Conservation (phyloP, 2,888 invertebrate genomes). For the Helleia helle region DNA sequence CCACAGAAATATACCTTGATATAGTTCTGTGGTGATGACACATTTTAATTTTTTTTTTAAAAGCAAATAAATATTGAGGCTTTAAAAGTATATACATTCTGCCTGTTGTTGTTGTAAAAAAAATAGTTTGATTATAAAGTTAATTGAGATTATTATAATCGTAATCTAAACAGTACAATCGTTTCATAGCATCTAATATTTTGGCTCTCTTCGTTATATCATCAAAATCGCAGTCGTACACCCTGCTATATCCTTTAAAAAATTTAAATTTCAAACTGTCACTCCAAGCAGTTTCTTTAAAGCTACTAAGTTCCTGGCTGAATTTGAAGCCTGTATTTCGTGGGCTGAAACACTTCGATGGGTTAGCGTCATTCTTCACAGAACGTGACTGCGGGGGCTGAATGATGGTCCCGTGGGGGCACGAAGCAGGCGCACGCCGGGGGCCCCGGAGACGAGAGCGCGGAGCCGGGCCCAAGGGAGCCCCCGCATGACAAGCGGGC, state of each 20-base stretch:
- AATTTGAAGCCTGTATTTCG: constrained; percentile 9
- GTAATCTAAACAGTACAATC: constrained; percentile 39
- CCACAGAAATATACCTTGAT: no score
- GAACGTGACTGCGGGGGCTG: constrained; percentile 76
- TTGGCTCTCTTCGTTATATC: constrained; percentile 36
- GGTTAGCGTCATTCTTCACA: constrained; percentile 69
- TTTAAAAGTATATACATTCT: no score
- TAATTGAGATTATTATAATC: constrained; percentile 24
- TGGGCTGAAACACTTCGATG: constrained; percentile 15
- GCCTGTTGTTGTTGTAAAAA: no score
- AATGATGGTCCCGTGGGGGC: constrained; percentile 63
- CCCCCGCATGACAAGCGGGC: constrained; percentile 59
- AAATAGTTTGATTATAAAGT: neutral
- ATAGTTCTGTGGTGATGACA: no score
- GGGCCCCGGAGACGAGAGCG: constrained; percentile 55
- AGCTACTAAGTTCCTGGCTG: constrained; percentile 14
- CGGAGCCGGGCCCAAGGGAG: constrained; percentile 51
- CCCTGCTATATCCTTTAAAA: constrained; percentile 18
- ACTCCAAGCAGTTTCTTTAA: constrained; percentile 15
- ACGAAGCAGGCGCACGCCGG: constrained; percentile 62
- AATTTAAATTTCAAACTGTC: constrained; percentile 14
- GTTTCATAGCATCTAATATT: constrained; percentile 37
- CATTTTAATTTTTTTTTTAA: no score
- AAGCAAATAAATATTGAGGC: no score
- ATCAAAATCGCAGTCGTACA: constrained; percentile 18